phyloP scores from a whole-genome alignment of 2,797 vertebrate genomes.

The Hydrolagus colliei region DNA sequence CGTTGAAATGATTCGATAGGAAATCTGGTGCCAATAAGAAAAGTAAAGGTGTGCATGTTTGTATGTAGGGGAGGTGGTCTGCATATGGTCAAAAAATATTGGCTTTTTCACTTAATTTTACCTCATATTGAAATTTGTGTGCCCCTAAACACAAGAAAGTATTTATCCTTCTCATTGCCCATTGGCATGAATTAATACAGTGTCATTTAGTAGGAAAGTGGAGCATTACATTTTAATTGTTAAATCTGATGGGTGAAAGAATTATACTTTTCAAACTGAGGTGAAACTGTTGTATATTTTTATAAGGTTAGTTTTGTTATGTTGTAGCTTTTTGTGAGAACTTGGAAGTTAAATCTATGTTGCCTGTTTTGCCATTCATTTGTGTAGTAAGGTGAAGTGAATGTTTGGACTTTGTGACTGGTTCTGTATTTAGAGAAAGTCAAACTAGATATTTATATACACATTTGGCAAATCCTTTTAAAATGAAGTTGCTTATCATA shows the following conservation, averaged over 20 bases:
- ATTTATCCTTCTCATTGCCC: neutral
- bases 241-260: neutral
- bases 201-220: neutral
- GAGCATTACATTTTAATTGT: neutral
- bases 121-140: neutral
- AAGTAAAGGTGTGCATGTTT: no score
- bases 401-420: neutral
- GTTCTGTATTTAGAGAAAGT: neutral
- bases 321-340: neutral
- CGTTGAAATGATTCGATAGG: neutral
- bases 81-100: neutral
- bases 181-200: neutral
- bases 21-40: neutral
- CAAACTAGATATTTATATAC: no score
- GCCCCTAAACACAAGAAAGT: neutral
- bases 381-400: neutral
- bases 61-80: neutral
- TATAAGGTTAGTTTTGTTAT: neutral
- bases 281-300: neutral
- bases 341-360: neutral
- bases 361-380: neutral
- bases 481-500: neutral
- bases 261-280: neutral
- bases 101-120: neutral
- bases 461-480: neutral